These are phyloP conservation scores for Ornithoptera alexandrae DNA, from an alignment of 2,888 invertebrate species.

Conservation along the genomic window DNA sequence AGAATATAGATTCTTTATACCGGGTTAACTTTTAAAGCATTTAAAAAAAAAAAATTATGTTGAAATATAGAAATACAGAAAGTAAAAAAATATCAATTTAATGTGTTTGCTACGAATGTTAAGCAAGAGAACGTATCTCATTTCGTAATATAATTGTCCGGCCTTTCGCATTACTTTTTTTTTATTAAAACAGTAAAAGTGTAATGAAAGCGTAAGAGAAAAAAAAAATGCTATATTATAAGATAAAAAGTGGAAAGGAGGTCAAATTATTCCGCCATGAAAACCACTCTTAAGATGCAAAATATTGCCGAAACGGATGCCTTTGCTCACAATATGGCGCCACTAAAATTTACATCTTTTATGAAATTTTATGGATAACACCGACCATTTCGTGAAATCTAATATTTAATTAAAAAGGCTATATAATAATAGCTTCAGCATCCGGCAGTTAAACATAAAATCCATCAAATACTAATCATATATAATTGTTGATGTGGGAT, in stretches of 20 bases:
- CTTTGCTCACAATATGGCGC: conserved; percentile 76
- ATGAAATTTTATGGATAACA: conserved; percentile 74
- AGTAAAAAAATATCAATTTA: conserved; percentile 53
- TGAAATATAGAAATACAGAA: conserved; percentile 6
- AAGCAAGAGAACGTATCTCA: conserved; percentile 1
- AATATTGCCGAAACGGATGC: conserved; percentile 70
- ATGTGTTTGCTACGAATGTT: conserved; percentile 44
- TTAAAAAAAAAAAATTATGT: no score
- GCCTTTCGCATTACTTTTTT: conserved; percentile 18
- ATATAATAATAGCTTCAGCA: conserved; percentile 63
- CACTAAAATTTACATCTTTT: conserved; percentile 76
- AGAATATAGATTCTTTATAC: no score
- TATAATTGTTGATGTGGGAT: background rate
- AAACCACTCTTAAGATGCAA: conserved; percentile 68
- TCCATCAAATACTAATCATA: background rate
- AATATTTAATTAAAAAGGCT: conserved; percentile 69
- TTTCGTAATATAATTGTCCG: conserved; percentile 5
- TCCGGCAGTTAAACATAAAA: background rate
- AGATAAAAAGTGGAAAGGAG: conserved; percentile 42
- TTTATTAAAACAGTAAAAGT: conserved; percentile 40
- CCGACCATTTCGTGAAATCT: conserved; percentile 66
- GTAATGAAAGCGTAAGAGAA: conserved; percentile 44
- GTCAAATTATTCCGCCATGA: conserved; percentile 64
- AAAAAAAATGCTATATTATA: conserved; percentile 45
- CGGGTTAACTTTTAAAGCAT: no score